These are phyloP conservation scores for Plectus sambesii DNA, from an alignment of 1,140 invertebrate genomes.

Conservation along the genomic window DNA sequence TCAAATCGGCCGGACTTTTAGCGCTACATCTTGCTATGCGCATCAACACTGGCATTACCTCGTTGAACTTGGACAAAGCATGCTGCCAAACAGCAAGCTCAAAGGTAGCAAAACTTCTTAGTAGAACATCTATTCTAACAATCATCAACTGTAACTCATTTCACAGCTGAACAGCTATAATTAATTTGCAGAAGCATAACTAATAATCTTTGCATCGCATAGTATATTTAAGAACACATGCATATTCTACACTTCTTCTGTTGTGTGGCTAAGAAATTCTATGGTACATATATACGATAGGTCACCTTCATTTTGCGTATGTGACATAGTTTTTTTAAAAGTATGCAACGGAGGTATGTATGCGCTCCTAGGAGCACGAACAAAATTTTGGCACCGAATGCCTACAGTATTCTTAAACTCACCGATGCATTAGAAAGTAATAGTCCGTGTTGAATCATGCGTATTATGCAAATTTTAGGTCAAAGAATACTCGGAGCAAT, in stretches of 20 bases:
- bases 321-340: no score
- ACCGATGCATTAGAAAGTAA: constrained; percentile 12
- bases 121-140: constrained; percentile 9
- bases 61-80: constrained; percentile 18
- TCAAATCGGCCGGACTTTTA: constrained; percentile 24
- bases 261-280: no score
- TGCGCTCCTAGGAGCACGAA: constrained; percentile 2
- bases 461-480: constrained; percentile 14
- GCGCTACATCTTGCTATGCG: constrained; percentile 28
- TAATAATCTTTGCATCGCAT: constrained; percentile 4
- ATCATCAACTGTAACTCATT: constrained; percentile 2
- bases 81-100: constrained; percentile 17
- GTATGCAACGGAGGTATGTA: constrained; percentile 5
- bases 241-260: background rate
- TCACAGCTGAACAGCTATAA: constrained; percentile 5
- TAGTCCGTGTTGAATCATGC: constrained; percentile 9
- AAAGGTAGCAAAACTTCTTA: background rate
- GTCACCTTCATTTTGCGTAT: no score
- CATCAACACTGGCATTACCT: constrained; percentile 25
- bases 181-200: constrained; percentile 11
- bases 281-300: no score
- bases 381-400: no score
- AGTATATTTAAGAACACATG: constrained; percentile 12
- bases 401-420: no score
- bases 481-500: constrained; percentile 21